Conservation (phyloP, 2,797 vertebrate species). For the Schizopygopsis malacanthus region DNA sequence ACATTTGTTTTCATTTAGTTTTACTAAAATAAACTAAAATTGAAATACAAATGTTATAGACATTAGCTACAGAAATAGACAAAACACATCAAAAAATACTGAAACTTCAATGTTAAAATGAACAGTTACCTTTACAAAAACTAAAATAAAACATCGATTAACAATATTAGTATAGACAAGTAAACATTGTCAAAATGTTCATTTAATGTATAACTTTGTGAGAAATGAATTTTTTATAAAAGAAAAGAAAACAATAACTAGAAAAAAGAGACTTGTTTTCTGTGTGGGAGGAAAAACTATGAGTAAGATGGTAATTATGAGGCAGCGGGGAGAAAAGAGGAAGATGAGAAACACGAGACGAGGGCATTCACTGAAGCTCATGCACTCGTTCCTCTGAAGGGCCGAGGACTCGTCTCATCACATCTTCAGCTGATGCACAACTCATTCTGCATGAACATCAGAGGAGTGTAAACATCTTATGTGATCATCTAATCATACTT, state of each 20-base stretch:
- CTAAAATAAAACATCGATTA: background rate
- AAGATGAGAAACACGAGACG: constrained; percentile 5
- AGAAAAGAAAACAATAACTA: background rate
- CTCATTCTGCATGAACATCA: background rate
- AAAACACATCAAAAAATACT: background rate
- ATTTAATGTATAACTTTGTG: background rate
- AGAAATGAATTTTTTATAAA: background rate
- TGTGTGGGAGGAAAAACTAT: background rate
- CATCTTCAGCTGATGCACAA: background rate
- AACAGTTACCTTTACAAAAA: background rate
- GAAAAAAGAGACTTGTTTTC: background rate
- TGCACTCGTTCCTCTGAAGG: constrained; percentile 13
- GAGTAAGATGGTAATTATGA: background rate
- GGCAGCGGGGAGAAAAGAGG: background rate
- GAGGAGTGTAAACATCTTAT: background rate
- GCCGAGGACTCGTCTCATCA: background rate
- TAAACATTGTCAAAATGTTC: background rate
- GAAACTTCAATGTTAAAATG: background rate
- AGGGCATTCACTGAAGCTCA: constrained; percentile 8
- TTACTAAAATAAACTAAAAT: background rate
- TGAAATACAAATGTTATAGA: background rate
- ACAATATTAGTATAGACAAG: background rate
- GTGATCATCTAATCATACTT: background rate
- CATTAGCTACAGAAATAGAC: background rate
- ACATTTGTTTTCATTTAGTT: background rate